A percentile compares a stretch with the other conserved stretches of the same genome.
Evolutionary conservation across 1,140 invertebrate species (phyloP).

Genomic region (Sogatella furcifera): DNA sequence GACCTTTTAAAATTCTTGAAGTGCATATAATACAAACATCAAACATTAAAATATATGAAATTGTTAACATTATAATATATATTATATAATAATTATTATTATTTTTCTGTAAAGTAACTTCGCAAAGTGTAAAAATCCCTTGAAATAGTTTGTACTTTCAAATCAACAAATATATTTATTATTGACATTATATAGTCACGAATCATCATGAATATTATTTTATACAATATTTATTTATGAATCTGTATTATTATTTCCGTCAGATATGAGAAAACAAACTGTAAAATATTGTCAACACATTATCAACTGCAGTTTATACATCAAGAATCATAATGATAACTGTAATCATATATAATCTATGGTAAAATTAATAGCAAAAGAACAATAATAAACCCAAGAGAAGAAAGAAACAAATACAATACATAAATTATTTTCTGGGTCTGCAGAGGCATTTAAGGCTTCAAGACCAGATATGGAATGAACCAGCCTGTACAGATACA

Average conservation of each 20-base stretch:
- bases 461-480: not conserved
- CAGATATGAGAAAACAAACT: not conserved
- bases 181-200: not conserved
- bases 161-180: not conserved
- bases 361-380: not conserved
- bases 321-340: not conserved
- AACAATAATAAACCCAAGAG: not conserved
- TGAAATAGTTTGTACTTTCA: not conserved
- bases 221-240: no score
- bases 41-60: conserved; percentile 3
- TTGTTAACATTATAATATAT: not conserved
- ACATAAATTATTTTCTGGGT: not conserved
- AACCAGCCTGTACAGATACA: not conserved
- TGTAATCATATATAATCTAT: conserved; percentile 2
- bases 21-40: not conserved
- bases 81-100: no score
- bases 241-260: not conserved
- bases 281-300: not conserved
- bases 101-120: not conserved
- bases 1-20: not conserved
- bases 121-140: not conserved
- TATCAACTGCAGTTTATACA: not conserved
- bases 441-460: not conserved
- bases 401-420: not conserved
- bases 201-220: not conserved